Conservation (phyloP, 2,113 vertebrate genomes). For the Sporophila hypoxantha region DNA sequence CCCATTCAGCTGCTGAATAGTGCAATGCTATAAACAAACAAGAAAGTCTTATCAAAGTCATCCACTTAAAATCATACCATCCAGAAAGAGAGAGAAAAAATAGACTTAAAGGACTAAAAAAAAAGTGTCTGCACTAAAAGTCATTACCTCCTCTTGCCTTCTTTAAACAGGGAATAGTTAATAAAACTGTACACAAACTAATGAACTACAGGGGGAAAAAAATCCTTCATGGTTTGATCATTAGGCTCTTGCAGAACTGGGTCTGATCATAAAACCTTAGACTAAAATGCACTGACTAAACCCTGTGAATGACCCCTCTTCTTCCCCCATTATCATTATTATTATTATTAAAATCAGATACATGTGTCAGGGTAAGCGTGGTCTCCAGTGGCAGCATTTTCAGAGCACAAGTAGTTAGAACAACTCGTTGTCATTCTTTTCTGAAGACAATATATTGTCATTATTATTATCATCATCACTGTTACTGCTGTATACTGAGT, state of each 20-base stretch:
- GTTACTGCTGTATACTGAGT: not conserved
- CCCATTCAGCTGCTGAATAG: conserved; percentile 37
- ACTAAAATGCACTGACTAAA: not conserved
- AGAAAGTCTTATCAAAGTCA: conserved; percentile 52
- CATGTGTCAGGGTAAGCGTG: not conserved
- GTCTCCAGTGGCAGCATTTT: not conserved
- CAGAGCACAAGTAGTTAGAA: not conserved
- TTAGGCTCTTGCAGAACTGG: not conserved
- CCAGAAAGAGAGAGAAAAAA: not conserved
- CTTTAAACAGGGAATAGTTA: not conserved
- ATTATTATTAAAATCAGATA: not conserved
- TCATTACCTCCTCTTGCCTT: not conserved
- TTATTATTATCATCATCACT: not conserved
- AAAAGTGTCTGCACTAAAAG: not conserved
- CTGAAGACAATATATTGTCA: not conserved
- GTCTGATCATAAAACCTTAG: not conserved
- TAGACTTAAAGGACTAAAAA: not conserved
- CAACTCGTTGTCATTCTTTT: not conserved
- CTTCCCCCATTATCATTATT: not conserved
- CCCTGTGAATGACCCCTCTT: not conserved
- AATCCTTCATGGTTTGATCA: not conserved
- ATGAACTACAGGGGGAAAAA: not conserved
- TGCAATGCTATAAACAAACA: conserved; percentile 47
- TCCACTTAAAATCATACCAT: conserved; percentile 20
- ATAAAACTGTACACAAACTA: not conserved